Base-by-base conservation (phyloP, 2,888 invertebrate genomes). In the Cyclophora albipunctata region DNA sequence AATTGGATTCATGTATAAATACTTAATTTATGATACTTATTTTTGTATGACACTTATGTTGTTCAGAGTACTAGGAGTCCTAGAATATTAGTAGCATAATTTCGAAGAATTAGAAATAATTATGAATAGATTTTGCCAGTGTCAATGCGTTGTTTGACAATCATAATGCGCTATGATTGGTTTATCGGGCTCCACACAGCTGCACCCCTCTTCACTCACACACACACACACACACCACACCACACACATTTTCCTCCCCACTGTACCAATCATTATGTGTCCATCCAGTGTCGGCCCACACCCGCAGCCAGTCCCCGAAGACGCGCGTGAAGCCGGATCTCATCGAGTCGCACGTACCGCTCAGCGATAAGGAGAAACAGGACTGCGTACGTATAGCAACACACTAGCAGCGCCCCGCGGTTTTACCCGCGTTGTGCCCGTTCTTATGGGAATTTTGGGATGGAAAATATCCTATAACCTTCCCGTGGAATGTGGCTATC, bases 311-410 rank as follows among this genome's bases (percentile, higher is more conserved):
- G n/a, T 67, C 76, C 3, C 71, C 76, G 2, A 66, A 67, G 7
- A 58, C 65, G 40, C 70, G 69, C 34, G 69, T 66, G 47, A 84
- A 84, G 50, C 84, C 86, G 0, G 86, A 87, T 58, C 80, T 86
- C 66, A 84, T 84, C 71, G 78, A 81, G 64, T 78, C 84, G 2
- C 84, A 83, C 63, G 73, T 76, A 37, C 85, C 84, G 3, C 57
- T 66, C 42, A 80, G 79, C 52, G 58, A 74, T 20, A 84, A 82
- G 62, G 81, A 84, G 37, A 84, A 84, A 53, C 84, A 87, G 61
- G 85, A 86, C 3, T 20, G 20, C 20, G 20, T 20, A 20, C 20
- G 20, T 20, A 20, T 20, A 20, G 20, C 20, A 20, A 20, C 20
- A 20, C 20, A 20, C 20, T 20, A 20, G 20, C 20, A 20, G 20